These are phyloP conservation scores for Prorops nasuta DNA, from an alignment of 1,140 invertebrate species.

Conservation along the genomic window DNA sequence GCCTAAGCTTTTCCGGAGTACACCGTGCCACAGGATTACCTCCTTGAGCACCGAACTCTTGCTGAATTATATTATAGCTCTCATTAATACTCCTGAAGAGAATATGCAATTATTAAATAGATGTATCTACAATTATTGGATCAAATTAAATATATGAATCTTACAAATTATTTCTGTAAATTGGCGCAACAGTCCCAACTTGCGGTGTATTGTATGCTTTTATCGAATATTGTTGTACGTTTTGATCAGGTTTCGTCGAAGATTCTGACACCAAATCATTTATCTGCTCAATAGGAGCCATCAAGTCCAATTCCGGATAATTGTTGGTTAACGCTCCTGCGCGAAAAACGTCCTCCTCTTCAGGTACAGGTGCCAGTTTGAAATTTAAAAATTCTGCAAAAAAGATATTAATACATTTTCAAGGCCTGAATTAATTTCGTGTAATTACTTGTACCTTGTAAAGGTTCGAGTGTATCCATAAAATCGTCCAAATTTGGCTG, in stretches of 20 bases:
- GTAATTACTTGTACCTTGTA: constrained; percentile 74
- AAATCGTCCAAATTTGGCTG: constrained; percentile 97
- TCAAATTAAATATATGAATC: too few relatives aligned
- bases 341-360: constrained; percentile 59
- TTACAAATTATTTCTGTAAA: constrained; percentile 46
- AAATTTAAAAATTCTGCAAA: constrained; percentile 60
- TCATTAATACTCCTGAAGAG: constrained; percentile 31
- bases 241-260: constrained; percentile 28
- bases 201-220: constrained; percentile 52
- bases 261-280: constrained; percentile 34
- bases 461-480: constrained; percentile 84
- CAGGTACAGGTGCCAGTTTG: constrained; percentile 65
- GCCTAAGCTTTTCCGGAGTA: constrained; percentile 36
- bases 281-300: constrained; percentile 46
- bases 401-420: constrained; percentile 2
- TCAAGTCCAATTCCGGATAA: constrained; percentile 54
- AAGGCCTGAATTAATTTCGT: too few relatives aligned
- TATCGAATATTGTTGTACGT: constrained; percentile 21
- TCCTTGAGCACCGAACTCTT: constrained; percentile 35
- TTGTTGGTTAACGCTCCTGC: constrained; percentile 38
- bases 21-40: constrained; percentile 18
- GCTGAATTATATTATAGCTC: constrained; percentile 31
- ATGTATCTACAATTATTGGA: background rate
- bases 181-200: constrained; percentile 33
- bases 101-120: background rate